These are phyloP conservation scores for Peromyscus californicus DNA, from an alignment of 2,113 vertebrate genomes.

Conservation along the genomic window DNA sequence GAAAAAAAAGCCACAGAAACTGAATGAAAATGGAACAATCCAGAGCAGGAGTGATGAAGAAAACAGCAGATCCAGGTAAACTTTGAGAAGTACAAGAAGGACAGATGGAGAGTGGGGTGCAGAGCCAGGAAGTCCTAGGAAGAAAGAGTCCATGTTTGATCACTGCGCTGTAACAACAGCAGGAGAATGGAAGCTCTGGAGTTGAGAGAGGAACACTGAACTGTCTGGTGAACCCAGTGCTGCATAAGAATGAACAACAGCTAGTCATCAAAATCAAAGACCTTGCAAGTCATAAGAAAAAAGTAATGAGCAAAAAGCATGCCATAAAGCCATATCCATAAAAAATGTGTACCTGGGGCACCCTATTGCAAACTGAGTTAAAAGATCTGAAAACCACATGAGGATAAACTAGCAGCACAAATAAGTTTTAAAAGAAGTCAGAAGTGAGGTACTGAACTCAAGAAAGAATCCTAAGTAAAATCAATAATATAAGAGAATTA, in stretches of 20 bases:
- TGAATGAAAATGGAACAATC: background rate
- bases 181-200: background rate
- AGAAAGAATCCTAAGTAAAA: background rate
- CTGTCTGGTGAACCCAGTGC: background rate
- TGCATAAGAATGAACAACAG: background rate
- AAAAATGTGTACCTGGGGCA: background rate
- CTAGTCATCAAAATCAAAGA: constrained; percentile 6
- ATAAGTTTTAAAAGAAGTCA: background rate
- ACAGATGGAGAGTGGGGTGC: background rate
- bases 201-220: background rate
- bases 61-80: background rate
- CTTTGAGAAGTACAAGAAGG: too few species aligned
- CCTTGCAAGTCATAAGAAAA: background rate
- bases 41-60: too few species aligned
- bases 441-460: background rate
- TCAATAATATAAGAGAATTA: background rate
- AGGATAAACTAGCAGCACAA: background rate
- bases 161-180: background rate
- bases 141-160: background rate
- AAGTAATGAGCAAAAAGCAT: background rate
- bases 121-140: background rate
- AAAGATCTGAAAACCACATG: background rate
- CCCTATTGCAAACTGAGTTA: background rate
- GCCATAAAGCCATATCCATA: background rate
- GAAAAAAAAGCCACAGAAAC: background rate